Percentiles rank a stretch among this genome's conserved stretches.
Conservation (phyloP, 1,140 invertebrate species). For the Chlorops oryzae region DNA sequence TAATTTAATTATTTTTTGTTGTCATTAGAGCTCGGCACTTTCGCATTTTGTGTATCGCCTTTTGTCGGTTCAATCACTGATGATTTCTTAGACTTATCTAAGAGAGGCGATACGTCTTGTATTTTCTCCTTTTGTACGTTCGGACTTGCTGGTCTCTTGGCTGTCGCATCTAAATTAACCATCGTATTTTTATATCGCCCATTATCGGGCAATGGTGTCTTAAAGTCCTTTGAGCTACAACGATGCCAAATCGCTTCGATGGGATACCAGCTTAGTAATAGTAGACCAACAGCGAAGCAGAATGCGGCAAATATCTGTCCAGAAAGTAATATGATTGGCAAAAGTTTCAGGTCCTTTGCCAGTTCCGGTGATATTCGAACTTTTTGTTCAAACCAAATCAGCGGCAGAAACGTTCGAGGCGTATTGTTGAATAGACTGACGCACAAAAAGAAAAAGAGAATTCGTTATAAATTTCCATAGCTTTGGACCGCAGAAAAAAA, state of each 20-base stretch:
- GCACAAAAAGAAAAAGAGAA: slow-evolving; percentile 1
- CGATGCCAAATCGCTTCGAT: slow-evolving; percentile 19
- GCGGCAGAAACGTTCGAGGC: slow-evolving; percentile 64
- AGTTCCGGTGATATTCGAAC: slow-evolving; percentile 56
- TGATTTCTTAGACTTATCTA: too few relatives aligned
- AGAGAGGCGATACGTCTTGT: too few relatives aligned
- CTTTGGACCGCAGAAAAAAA: not conserved
- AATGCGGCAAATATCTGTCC: slow-evolving; percentile 40
- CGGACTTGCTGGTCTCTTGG: too few relatives aligned
- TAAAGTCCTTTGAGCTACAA: too few relatives aligned
- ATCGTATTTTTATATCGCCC: too few relatives aligned
- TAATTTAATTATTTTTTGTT: too few relatives aligned
- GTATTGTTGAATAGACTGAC: slow-evolving; percentile 59
- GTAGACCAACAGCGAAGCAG: slow-evolving; percentile 32
- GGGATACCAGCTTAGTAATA: slow-evolving; percentile 35
- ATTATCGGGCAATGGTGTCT: too few relatives aligned
- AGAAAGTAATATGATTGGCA: slow-evolving; percentile 24
- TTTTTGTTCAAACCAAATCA: slow-evolving; percentile 71
- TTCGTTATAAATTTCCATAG: not conserved
- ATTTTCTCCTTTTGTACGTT: too few relatives aligned
- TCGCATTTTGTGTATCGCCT: too few relatives aligned
- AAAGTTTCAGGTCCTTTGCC: slow-evolving; percentile 40
- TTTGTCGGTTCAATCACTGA: too few relatives aligned
- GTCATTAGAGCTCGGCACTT: too few relatives aligned
- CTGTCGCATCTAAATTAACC: too few relatives aligned